These are phyloP conservation scores for Congeria kusceri DNA, from an alignment of 2,888 invertebrate species.

Conservation along the genomic window DNA sequence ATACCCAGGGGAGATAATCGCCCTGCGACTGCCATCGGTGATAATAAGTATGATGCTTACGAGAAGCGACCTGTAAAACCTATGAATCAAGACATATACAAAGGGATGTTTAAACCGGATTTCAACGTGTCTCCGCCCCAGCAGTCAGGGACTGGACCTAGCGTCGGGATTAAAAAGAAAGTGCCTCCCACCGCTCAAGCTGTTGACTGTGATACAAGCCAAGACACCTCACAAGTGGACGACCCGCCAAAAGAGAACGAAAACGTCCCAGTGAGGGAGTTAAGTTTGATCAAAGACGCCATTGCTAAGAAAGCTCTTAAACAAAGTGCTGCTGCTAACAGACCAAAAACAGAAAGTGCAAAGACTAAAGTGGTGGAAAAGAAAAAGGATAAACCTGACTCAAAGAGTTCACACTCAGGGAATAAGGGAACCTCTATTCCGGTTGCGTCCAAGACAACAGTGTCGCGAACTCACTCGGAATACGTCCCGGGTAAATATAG, in stretches of 20 bases:
- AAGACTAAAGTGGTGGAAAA: slow-evolving; percentile 41
- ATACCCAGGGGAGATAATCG: slow-evolving; percentile 62
- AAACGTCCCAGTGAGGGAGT: slow-evolving; percentile 55
- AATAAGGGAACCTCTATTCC: slow-evolving; percentile 66
- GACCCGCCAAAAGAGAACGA: slow-evolving; percentile 60
- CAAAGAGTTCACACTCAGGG: slow-evolving; percentile 50
- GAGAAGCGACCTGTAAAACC: slow-evolving; percentile 79
- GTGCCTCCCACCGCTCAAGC: slow-evolving; percentile 74
- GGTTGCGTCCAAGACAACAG: slow-evolving; percentile 63
- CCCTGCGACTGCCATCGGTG: slow-evolving; percentile 67
- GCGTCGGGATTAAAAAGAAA: slow-evolving; percentile 69
- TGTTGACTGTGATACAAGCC: slow-evolving; percentile 78
- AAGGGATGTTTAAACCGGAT: slow-evolving; percentile 67
- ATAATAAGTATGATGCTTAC: slow-evolving; percentile 73
- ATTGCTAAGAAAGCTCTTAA: slow-evolving; percentile 60
- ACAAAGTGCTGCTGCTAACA: slow-evolving; percentile 40
- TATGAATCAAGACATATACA: slow-evolving; percentile 72
- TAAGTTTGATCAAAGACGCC: slow-evolving; percentile 66
- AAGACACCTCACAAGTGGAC: slow-evolving; percentile 70
- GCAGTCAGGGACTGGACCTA: slow-evolving; percentile 73
- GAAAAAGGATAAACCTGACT: slow-evolving; percentile 54
- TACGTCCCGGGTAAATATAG: slow-evolving; percentile 71
- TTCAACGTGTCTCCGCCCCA: slow-evolving; percentile 73
- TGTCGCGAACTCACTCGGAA: slow-evolving; percentile 71
- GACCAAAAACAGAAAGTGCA: slow-evolving; percentile 51